phyloP scores from a whole-genome alignment of 2,113 vertebrate species.

The Dipodomys ordii region DNA sequence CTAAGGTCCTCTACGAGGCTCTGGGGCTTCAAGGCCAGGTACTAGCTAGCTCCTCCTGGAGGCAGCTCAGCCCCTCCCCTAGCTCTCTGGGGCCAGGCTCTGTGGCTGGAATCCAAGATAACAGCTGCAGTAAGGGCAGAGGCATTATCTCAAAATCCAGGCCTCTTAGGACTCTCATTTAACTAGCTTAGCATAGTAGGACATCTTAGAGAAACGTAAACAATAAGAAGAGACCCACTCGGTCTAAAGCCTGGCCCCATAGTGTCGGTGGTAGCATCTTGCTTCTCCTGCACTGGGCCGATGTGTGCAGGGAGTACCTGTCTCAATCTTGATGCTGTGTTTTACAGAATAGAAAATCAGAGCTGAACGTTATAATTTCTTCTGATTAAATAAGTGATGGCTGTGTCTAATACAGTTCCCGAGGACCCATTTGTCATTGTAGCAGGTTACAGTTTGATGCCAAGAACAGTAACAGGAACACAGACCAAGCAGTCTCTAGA shows the following conservation, averaged over 20 bases:
- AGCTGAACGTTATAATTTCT: slow-evolving; percentile 58
- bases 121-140: background rate
- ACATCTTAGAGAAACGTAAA: background rate
- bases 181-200: background rate
- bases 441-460: background rate
- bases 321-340: slow-evolving; percentile 44
- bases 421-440: background rate
- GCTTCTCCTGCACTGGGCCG: background rate
- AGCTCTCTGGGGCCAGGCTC: background rate
- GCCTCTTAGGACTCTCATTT: background rate
- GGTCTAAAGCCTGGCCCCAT: background rate
- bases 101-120: background rate
- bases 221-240: background rate
- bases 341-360: slow-evolving; percentile 37
- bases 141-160: background rate
- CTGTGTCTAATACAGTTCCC: slow-evolving; percentile 21
- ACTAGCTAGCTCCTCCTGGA: no score
- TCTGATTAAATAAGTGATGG: slow-evolving; percentile 67
- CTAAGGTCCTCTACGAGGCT: background rate
- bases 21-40: background rate
- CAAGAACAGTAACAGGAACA: background rate
- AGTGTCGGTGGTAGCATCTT: background rate
- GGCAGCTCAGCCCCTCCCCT: background rate
- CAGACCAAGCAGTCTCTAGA: background rate
- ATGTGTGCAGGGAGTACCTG: slow-evolving; percentile 59